Evolutionary conservation across 2,888 invertebrate species (phyloP).

Genomic region (Drosophila mettleri): DNA sequence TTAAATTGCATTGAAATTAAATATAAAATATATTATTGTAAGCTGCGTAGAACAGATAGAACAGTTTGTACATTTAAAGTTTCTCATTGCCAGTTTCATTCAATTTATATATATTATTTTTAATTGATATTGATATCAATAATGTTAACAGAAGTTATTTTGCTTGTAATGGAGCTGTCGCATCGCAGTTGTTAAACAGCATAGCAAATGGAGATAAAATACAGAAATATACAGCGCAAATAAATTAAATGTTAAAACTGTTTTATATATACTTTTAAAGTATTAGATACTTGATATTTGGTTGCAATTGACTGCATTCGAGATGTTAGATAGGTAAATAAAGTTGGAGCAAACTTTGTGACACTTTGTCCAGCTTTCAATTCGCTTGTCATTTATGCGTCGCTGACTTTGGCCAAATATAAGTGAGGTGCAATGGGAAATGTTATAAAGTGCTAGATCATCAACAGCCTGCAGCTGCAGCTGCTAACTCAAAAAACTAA

Average conservation of each 20-base stretch:
- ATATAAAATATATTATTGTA: not conserved
- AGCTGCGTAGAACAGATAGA: rapidly evolving
- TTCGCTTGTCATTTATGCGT: slow-evolving; percentile 35
- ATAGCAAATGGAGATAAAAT: no score
- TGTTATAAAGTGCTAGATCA: slow-evolving; percentile 57
- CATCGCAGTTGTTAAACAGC: not conserved
- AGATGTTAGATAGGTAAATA: slow-evolving; percentile 20
- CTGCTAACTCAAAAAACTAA: slow-evolving; percentile 12
- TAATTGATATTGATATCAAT: not conserved
- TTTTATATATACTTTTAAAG: not conserved
- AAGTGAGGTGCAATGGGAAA: slow-evolving; percentile 8
- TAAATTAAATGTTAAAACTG: no score
- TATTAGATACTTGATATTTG: not conserved
- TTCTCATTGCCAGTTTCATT: not conserved
- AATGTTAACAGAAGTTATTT: not conserved
- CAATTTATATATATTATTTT: not conserved
- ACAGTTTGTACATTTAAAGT: not conserved
- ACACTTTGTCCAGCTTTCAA: slow-evolving; percentile 20
- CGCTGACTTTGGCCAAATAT: slow-evolving; percentile 15
- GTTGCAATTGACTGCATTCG: not conserved
- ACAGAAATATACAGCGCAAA: no score
- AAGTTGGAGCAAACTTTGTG: slow-evolving; percentile 29
- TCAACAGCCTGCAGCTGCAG: slow-evolving; percentile 36
- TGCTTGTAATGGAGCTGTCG: not conserved
- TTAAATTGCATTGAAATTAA: not conserved